These are phyloP conservation scores for Tridacna crocea DNA, from an alignment of 2,888 invertebrate genomes.

Conservation along the genomic window DNA sequence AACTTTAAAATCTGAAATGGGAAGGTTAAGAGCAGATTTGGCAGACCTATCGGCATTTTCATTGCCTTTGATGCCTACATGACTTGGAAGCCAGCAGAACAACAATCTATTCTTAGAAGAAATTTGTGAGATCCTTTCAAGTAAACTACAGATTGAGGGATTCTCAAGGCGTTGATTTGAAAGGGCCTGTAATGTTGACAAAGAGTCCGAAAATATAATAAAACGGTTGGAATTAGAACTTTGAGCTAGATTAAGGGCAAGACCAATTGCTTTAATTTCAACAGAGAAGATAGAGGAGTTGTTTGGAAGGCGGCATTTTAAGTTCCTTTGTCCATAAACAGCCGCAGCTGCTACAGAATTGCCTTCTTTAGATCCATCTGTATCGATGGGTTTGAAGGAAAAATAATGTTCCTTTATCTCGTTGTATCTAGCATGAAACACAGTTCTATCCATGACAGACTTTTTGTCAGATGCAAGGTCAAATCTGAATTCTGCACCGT, in stretches of 20 bases:
- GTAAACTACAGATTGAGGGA: background rate
- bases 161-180: background rate
- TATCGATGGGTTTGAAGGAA: conserved; percentile 15
- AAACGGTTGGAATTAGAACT: background rate
- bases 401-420: conserved; percentile 10
- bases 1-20: background rate
- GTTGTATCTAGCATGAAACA: conserved; percentile 9
- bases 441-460: background rate
- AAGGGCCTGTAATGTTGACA: conserved; percentile 16
- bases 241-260: conserved; percentile 22
- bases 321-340: background rate
- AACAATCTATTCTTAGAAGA: background rate
- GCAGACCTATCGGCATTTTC: background rate
- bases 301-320: conserved; percentile 22
- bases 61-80: conserved; percentile 2
- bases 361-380: conserved; percentile 37
- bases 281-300: conserved; percentile 35
- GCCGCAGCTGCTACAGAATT: conserved; percentile 14
- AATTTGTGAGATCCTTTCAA: background rate
- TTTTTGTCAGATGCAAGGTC: conserved; percentile 23
- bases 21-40: background rate
- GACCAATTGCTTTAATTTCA: conserved; percentile 28
- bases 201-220: conserved; percentile 25
- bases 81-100: conserved; percentile 2
- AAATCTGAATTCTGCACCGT: conserved; percentile 17